Evolutionary conservation across 1,140 invertebrate species (phyloP).

Genomic region (Bemisia tabaci): DNA sequence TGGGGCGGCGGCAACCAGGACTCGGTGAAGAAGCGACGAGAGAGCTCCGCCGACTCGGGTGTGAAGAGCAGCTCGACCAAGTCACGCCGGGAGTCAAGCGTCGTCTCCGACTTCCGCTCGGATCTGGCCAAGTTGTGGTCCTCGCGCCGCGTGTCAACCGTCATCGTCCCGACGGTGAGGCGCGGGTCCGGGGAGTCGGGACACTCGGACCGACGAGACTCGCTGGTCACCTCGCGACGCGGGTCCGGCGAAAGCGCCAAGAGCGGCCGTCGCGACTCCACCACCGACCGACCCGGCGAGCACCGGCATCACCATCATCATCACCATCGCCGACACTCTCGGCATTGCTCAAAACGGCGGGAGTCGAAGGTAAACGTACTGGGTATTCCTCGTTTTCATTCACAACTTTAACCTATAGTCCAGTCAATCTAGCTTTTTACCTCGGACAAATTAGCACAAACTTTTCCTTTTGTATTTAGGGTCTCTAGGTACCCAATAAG

Average conservation of each 20-base stretch:
- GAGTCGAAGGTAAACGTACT: conserved; percentile 38
- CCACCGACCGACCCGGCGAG: neutral
- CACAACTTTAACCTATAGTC: conserved; percentile 11
- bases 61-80: conserved; percentile 56
- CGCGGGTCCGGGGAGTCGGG: conserved; percentile 7
- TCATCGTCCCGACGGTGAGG: conserved; percentile 26
- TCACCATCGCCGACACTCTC: conserved; percentile 33
- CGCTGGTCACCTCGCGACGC: conserved; percentile 30
- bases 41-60: conserved; percentile 70
- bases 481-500: too few relatives aligned
- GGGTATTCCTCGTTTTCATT: too few relatives aligned
- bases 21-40: conserved; percentile 46
- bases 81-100: conserved; percentile 49
- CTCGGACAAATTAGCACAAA: too few relatives aligned
- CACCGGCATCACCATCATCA: conserved; percentile 31
- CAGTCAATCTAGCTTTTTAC: too few relatives aligned
- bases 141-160: conserved; percentile 37
- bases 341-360: conserved; percentile 38
- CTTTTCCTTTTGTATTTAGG: too few relatives aligned
- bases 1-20: conserved; percentile 41
- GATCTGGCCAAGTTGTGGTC: conserved; percentile 58
- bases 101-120: conserved; percentile 49
- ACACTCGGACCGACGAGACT: conserved; percentile 10
- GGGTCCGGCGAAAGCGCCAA: conserved; percentile 47
- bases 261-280: conserved; percentile 49